A percentile compares a stretch with the other conserved stretches of the same genome.
phyloP scores from a whole-genome alignment of 2,888 invertebrate species.

The Latrodectus elegans region DNA sequence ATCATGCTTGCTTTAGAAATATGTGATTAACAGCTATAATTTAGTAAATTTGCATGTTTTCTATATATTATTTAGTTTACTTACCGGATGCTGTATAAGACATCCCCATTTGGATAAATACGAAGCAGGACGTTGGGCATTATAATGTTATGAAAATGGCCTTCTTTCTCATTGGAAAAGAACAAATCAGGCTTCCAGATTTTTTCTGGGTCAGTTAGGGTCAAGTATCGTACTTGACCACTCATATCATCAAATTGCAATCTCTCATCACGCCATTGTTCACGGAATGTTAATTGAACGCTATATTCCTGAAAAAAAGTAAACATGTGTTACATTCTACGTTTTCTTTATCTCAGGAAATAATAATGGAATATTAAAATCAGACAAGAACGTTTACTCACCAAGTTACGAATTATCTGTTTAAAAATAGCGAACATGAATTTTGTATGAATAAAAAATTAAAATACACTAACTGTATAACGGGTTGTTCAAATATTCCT shows the following conservation, averaged over 20 bases:
- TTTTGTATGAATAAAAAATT: neutral
- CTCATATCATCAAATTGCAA: conserved; percentile 74
- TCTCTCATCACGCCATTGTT: conserved; percentile 96
- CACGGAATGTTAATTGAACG: conserved; percentile 96
- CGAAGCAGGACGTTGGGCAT: conserved; percentile 98
- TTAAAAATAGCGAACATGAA: neutral
- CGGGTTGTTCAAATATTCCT: no score
- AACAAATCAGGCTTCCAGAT: conserved; percentile 99
- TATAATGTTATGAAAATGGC: conserved; percentile 94
- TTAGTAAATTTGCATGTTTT: no score
- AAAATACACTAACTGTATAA: neutral
- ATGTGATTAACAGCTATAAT: no score
- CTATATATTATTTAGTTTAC: conserved; percentile 10
- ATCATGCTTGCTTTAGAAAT: no score
- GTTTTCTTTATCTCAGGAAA: no score
- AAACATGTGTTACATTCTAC: no score
- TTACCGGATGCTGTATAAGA: conserved; percentile 89
- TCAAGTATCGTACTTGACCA: conserved; percentile 81
- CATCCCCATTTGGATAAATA: conserved; percentile 94
- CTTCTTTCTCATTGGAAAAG: conserved; percentile 98
- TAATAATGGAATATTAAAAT: no score
- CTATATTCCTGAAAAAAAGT: conserved; percentile 85
- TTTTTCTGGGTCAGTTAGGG: conserved; percentile 92
- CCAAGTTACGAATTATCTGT: neutral
- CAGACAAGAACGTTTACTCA: no score